These are phyloP conservation scores for Dromaius novaehollandiae DNA, from an alignment of 2,113 vertebrate species.

Conservation along the genomic window DNA sequence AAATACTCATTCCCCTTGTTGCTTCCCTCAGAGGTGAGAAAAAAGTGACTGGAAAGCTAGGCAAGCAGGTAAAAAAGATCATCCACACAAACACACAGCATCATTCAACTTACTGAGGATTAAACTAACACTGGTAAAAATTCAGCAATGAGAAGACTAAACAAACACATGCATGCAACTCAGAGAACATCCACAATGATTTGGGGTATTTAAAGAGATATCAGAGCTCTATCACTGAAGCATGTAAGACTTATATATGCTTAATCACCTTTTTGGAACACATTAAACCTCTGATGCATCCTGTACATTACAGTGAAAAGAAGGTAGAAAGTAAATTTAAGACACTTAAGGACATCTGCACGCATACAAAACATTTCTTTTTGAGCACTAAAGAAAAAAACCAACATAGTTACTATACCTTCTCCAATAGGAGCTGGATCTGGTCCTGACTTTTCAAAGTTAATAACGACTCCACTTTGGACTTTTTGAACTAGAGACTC, in stretches of 20 bases:
- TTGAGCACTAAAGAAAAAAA: neutral
- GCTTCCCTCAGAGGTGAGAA: neutral
- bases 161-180: neutral
- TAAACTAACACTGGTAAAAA: neutral
- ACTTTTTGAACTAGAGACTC: conserved; percentile 87
- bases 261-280: neutral
- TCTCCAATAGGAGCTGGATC: conserved; percentile 80
- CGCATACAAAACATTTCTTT: neutral
- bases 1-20: neutral
- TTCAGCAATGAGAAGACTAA: neutral
- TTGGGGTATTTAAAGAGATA: neutral
- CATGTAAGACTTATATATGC: neutral
- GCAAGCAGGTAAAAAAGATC: neutral
- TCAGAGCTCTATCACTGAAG: neutral
- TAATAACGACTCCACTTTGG: conserved; percentile 86
- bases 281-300: neutral
- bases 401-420: conserved; percentile 66
- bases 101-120: neutral
- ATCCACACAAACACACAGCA: neutral
- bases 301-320: neutral
- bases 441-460: conserved; percentile 86
- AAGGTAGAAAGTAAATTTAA: neutral
- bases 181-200: neutral
- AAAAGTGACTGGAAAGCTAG: neutral
- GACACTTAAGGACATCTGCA: neutral